These are phyloP conservation scores for Teinopalpus imperialis DNA, from an alignment of 2,888 invertebrate species.

Conservation along the genomic window DNA sequence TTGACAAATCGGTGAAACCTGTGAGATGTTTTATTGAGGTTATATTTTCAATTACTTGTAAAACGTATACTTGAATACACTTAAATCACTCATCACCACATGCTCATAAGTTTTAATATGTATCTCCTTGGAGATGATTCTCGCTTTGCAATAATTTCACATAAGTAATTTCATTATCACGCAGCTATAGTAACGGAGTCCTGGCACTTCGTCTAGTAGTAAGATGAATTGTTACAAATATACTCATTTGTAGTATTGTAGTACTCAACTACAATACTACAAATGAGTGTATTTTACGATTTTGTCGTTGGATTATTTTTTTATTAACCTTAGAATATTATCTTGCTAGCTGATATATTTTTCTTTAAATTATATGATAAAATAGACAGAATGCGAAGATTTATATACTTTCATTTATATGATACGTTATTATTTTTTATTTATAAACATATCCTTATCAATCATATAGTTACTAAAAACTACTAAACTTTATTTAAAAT, in stretches of 20 bases:
- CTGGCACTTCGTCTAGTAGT: constrained; percentile 27
- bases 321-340: constrained; percentile 10
- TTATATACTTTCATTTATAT: too few relatives aligned
- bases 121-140: neutral
- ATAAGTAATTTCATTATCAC: constrained; percentile 12
- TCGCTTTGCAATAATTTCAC: constrained; percentile 2
- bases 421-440: too few relatives aligned
- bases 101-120: constrained; percentile 3
- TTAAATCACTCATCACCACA: neutral
- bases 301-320: constrained; percentile 14
- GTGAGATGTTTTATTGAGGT: too few relatives aligned
- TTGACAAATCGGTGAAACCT: too few relatives aligned
- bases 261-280: too few relatives aligned
- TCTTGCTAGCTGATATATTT: constrained; percentile 2
- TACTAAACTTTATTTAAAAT: too few relatives aligned
- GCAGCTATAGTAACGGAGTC: constrained; percentile 26
- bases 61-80: neutral
- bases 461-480: too few relatives aligned
- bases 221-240: constrained; percentile 41
- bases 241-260: constrained; percentile 35
- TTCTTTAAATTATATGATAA: too few relatives aligned
- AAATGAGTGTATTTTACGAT: too few relatives aligned
- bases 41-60: neutral
- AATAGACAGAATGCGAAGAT: constrained; percentile 15
- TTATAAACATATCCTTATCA: too few relatives aligned